A percentile compares a stretch with the other conserved stretches of the same genome.
These are phyloP conservation scores for Urocolius indicus DNA, from an alignment of 2,113 vertebrate genomes.

Conservation along the genomic window DNA sequence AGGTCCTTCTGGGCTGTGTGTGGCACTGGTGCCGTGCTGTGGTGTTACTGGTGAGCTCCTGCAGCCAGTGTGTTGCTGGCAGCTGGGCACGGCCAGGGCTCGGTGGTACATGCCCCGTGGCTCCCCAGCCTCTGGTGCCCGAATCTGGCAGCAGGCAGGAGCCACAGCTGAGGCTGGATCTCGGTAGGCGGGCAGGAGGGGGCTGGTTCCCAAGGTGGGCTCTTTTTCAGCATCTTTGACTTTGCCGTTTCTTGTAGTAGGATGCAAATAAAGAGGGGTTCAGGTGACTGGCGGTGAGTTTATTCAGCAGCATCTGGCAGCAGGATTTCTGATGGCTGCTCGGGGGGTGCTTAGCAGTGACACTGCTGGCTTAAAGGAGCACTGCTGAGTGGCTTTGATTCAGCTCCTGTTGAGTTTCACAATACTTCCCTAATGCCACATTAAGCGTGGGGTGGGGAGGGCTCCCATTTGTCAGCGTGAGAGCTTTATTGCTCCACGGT, in stretches of 20 bases:
- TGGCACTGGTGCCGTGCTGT: no score
- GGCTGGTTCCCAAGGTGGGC: rapidly evolving
- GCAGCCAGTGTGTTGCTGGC: no score
- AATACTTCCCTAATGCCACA: constrained; percentile 51
- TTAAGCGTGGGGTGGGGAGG: constrained; percentile 23
- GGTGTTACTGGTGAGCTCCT: no score
- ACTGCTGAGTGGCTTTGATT: constrained; percentile 48
- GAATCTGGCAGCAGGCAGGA: not conserved
- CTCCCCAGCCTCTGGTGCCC: not conserved
- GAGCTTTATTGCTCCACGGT: constrained; percentile 41
- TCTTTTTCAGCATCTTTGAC: not conserved
- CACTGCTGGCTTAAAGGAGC: constrained; percentile 14
- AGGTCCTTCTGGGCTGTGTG: no score
- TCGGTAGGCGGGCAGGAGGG: not conserved
- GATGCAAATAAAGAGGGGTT: not conserved
- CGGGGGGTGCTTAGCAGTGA: constrained; percentile 50
- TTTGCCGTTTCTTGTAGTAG: not conserved
- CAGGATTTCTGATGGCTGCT: constrained; percentile 15
- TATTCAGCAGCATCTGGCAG: constrained; percentile 45
- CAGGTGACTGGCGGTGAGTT: constrained; percentile 10
- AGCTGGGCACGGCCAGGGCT: no score
- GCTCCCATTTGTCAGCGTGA: constrained; percentile 60
- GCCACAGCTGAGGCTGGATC: not conserved
- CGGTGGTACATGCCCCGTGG: not conserved
- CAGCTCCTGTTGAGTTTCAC: constrained; percentile 39